Conservation (phyloP, 1,140 invertebrate genomes). For the Thaumatotibia leucotreta region DNA sequence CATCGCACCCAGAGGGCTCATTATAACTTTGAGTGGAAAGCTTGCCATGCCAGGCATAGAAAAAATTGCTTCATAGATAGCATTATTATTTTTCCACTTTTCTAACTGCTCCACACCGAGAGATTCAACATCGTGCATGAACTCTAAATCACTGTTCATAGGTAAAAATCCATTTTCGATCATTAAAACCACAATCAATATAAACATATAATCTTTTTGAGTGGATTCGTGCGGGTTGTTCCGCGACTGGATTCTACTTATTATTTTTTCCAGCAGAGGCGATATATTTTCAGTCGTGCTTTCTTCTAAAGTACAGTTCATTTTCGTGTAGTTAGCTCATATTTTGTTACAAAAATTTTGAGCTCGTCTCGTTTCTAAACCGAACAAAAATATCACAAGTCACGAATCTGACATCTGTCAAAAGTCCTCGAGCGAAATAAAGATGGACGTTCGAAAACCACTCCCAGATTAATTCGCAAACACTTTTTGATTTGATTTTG, state of each 20-base stretch:
- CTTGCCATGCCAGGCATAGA: constrained; percentile 41
- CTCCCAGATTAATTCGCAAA: background rate
- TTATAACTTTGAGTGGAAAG: constrained; percentile 41
- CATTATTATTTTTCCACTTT: constrained; percentile 34
- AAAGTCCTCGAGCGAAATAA: background rate
- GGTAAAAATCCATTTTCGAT: constrained; percentile 54
- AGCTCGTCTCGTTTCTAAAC: background rate
- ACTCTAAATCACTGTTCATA: constrained; percentile 21
- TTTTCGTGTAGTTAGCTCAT: constrained; percentile 19
- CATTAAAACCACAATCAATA: constrained; percentile 47
- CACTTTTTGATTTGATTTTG: background rate
- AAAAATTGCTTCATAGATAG: constrained; percentile 44
- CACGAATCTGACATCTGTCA: background rate
- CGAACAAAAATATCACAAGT: constrained; percentile 12
- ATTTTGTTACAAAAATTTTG: background rate
- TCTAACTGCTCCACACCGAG: constrained; percentile 29
- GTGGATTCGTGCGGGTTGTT: constrained; percentile 31
- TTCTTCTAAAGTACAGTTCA: constrained; percentile 50
- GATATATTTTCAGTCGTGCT: constrained; percentile 44
- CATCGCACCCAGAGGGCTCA: constrained; percentile 44
- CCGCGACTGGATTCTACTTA: constrained; percentile 30
- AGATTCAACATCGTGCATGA: constrained; percentile 19
- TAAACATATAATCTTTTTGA: constrained; percentile 53
- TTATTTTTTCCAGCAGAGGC: constrained; percentile 35
- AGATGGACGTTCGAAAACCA: background rate